Evolutionary conservation across 2,797 vertebrate species (phyloP).

Genomic region (Pangasius djambal): DNA sequence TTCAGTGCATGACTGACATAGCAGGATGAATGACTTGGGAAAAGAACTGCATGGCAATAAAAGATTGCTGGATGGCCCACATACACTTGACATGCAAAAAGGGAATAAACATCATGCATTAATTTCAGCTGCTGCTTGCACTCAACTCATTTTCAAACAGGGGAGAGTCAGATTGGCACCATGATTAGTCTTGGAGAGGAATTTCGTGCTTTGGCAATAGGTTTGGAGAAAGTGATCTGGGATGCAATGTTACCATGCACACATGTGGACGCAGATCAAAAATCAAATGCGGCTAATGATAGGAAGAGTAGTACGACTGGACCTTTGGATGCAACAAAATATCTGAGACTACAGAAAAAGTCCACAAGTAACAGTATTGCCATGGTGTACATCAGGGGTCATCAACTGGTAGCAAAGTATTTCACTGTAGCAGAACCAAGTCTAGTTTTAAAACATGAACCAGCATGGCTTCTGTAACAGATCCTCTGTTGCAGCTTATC

Average conservation of each 20-base stretch:
- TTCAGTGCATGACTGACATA: constrained; percentile 51
- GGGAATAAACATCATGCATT: constrained; percentile 73
- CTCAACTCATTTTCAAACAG: constrained; percentile 50
- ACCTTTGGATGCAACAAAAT: constrained; percentile 24
- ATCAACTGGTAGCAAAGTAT: background rate
- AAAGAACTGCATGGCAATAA: constrained; percentile 38
- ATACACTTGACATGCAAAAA: constrained; percentile 70
- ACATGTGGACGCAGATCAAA: constrained; percentile 33
- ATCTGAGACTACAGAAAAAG: constrained; percentile 9
- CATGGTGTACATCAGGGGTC: constrained; percentile 26
- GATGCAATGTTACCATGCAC: constrained; percentile 39
- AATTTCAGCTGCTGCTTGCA: constrained; percentile 51
- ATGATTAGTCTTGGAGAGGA: constrained; percentile 57
- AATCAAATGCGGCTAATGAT: constrained; percentile 33
- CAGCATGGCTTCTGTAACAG: background rate
- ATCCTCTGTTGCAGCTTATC: background rate
- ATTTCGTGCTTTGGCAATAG: constrained; percentile 29
- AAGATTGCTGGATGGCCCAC: constrained; percentile 49
- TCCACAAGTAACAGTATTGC: constrained; percentile 39
- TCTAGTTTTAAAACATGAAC: background rate
- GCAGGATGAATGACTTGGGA: constrained; percentile 39
- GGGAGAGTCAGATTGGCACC: constrained; percentile 43
- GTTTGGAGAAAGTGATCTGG: constrained; percentile 10
- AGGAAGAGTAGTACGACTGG: constrained; percentile 42
- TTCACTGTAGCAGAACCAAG: background rate